Percentiles rank a stretch among this genome's conserved stretches.
These are phyloP conservation scores for Rostratula benghalensis DNA, from an alignment of 2,113 vertebrate genomes.

Conservation along the genomic window DNA sequence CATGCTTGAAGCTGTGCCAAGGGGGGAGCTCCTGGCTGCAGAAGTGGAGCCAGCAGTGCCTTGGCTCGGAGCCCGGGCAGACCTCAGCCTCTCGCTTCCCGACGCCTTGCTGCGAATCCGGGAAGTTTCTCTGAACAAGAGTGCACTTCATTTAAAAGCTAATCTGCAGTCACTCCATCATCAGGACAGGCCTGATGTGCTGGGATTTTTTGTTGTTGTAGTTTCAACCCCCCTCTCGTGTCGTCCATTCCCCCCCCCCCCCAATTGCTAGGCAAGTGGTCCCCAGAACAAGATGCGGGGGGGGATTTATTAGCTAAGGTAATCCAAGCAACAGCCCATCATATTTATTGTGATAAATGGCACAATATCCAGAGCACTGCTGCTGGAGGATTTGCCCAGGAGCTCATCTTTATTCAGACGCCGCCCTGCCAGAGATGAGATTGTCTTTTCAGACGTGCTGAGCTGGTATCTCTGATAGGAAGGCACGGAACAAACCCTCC, in stretches of 20 bases:
- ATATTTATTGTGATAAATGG: conserved; percentile 55
- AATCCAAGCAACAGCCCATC: not conserved
- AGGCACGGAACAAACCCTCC: not conserved
- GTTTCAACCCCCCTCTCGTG: not conserved
- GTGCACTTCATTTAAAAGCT: not conserved
- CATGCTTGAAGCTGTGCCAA: not conserved
- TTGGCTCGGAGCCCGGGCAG: not conserved
- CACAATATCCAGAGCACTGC: conserved; percentile 16
- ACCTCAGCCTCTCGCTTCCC: not conserved
- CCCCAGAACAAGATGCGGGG: not conserved
- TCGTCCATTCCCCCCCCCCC: no score
- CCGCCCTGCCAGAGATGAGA: not conserved
- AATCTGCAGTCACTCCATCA: conserved; percentile 55
- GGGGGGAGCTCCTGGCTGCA: not conserved
- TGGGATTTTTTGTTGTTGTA: not conserved
- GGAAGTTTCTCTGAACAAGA: not conserved
- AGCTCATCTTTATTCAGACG: conserved; percentile 56
- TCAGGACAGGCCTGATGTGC: conserved; percentile 5
- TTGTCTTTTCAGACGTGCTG: conserved; percentile 42
- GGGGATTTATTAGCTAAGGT: conserved; percentile 16
- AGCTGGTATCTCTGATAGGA: not conserved
- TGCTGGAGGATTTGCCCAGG: not conserved
- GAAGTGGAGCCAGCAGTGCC: not conserved
- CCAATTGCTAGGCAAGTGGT: not conserved
- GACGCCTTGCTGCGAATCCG: not conserved